Percentiles rank a stretch among this genome's conserved stretches.
These are phyloP conservation scores for Sus scrofa DNA, from an alignment of 2,113 vertebrate genomes.

Conservation along the genomic window T2T-Sscrofa CM000817.6:112893501-112894000, in stretches of 20 bases:
- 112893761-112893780: neutral
- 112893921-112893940: neutral
- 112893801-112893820: neutral
- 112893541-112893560: neutral
- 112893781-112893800: neutral
- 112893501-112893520: slow-evolving; percentile 14
- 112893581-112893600: neutral
- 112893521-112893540: neutral
- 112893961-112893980: neutral
- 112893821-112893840: neutral
- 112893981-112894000: neutral
- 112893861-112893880: neutral
- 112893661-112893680: neutral
- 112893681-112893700: neutral
- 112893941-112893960: neutral
- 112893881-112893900: neutral
- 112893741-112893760: neutral
- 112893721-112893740: neutral
- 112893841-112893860: neutral
- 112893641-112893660: too few species aligned
- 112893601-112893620: neutral
- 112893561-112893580: neutral
- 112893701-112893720: neutral
- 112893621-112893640: neutral
- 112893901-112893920: neutral